phyloP scores from a whole-genome alignment of 2,888 invertebrate genomes.

The Cephonodes hylas region DNA sequence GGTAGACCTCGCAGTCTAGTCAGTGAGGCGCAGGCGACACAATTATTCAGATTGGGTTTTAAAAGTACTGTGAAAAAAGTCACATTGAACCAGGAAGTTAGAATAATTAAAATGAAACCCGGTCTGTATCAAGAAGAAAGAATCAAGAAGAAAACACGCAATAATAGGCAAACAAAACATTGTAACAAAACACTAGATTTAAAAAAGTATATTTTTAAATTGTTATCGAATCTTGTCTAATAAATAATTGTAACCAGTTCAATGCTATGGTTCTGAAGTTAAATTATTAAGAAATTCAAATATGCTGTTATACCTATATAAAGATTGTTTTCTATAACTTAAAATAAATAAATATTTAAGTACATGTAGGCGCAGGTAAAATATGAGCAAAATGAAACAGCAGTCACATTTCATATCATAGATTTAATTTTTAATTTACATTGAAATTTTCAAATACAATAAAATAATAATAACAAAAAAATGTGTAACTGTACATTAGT shows the following conservation, averaged over 20 bases:
- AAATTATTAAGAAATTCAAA: no score
- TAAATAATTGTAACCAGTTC: no score
- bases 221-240: no score
- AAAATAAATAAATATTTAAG: not conserved
- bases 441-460: conserved; percentile 64
- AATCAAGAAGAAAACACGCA: no score
- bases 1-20: not conserved
- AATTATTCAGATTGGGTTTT: not conserved
- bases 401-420: conserved; percentile 31
- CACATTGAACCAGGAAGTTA: not conserved
- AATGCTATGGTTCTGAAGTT: no score
- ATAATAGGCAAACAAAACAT: no score
- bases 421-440: conserved; percentile 76
- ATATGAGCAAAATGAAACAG: not conserved
- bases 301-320: no score
- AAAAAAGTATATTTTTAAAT: no score
- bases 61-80: not conserved
- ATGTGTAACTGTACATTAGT: conserved; percentile 67
- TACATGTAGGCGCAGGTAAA: not conserved
- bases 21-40: not conserved
- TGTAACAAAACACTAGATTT: not conserved
- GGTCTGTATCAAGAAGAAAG: no score
- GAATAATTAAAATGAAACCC: not conserved
- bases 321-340: no score
- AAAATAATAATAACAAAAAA: conserved; percentile 45